Percentiles rank a stretch among this genome's conserved stretches.
These are phyloP conservation scores for Poeciliopsis turneri DNA, from an alignment of 2,797 vertebrate genomes.

Conservation along the genomic window DNA sequence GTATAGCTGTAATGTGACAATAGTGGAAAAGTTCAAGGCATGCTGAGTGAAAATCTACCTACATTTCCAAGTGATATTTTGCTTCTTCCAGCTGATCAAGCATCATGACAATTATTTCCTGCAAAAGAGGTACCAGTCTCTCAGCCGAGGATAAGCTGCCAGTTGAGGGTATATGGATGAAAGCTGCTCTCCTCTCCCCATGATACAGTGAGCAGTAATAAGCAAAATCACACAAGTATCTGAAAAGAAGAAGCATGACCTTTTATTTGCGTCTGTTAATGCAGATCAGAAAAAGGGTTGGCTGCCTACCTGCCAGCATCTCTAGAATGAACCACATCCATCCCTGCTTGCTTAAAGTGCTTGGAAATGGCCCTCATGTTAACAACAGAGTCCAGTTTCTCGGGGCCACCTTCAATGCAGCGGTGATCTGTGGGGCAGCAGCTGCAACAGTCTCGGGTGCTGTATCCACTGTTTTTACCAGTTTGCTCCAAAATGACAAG, in stretches of 20 bases:
- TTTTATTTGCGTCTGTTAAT: background rate
- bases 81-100: slow-evolving; percentile 58
- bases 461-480: slow-evolving; percentile 85
- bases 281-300: background rate
- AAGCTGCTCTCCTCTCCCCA: slow-evolving; percentile 74
- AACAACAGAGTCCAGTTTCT: slow-evolving; percentile 81
- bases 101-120: slow-evolving; percentile 69
- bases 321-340: slow-evolving; percentile 81
- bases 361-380: slow-evolving; percentile 81
- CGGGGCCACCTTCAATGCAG: slow-evolving; percentile 81
- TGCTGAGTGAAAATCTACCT: background rate
- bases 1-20: background rate
- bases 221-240: slow-evolving; percentile 86
- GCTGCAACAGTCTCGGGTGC: slow-evolving; percentile 80
- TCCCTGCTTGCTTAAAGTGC: slow-evolving; percentile 63
- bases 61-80: background rate
- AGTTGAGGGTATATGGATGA: slow-evolving; percentile 82
- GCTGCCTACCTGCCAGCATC: slow-evolving; percentile 89
- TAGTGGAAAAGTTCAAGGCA: background rate
- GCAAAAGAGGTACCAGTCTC: slow-evolving; percentile 79
- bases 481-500: slow-evolving; percentile 84
- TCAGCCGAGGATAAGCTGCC: slow-evolving; percentile 65
- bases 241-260: slow-evolving; percentile 48
- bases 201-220: slow-evolving; percentile 85
- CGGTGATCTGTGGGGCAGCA: slow-evolving; percentile 75